Base-by-base conservation (phyloP, 2,113 vertebrate genomes). In the Chaetodon trifascialis region DNA sequence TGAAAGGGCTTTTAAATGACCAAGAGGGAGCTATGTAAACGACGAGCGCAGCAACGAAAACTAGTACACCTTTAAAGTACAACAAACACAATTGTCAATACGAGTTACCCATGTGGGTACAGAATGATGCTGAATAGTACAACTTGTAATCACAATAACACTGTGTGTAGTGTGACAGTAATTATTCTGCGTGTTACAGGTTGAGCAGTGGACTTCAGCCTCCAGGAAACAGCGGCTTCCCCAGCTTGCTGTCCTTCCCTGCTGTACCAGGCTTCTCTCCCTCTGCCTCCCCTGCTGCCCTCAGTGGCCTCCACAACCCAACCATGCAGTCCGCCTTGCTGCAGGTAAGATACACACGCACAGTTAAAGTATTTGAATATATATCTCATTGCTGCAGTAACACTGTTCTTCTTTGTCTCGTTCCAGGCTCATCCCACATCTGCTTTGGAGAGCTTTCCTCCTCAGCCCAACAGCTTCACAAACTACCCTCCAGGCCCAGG, bases 251-350 rank as follows among this genome's bases (percentile, higher is more conserved):
- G 73, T 97, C 97, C 64, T 98, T 99, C 86, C 96, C 97, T 21
- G 97, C 96, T 7, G 96, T 99, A 77, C 96, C 97, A 7, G 96
- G 96, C 62, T 99, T 99, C 94, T 95, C 97, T 56, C 96, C 98
- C 64, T 95, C 94, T 54, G 94, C 96, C 1, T 89, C 97, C 42
- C 96, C 97, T 0, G 95, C 96, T 44, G 93, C 96, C 25, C 94
- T 98, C 2, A 91, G 97, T 47, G 97, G 97, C 49, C 84, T 98
- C 78, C 98, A 99, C 92, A 97, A 97, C 62, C 96, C 95, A 10
- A 94, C 95, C 2, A 95, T 98, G 46, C 97, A 97, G 86, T 97
- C 97, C 11, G 97, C 97, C 3, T 84, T 99, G 47, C 90, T 99
- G 66, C 98, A 99, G 98, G 98, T 98, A 95, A 8, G 14, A 30